These are phyloP conservation scores for Coptodon rendalli DNA, from an alignment of 2,113 vertebrate genomes.

Conservation along the genomic window DNA sequence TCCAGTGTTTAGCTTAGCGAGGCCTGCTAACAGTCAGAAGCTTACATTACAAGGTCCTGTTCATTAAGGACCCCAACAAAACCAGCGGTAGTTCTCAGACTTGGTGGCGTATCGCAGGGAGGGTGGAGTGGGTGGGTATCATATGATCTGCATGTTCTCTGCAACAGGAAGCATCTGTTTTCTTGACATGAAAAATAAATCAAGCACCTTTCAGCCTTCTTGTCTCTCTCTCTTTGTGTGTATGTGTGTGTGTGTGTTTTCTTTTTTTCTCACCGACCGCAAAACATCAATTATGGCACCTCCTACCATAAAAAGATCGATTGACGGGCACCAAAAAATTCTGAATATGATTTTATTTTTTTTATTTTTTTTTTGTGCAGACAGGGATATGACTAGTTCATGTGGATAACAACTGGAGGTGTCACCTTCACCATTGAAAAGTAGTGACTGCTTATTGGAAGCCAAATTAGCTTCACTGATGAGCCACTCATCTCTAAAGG, in stretches of 20 bases:
- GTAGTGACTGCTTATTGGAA: conserved; percentile 27
- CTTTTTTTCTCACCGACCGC: conserved; percentile 20
- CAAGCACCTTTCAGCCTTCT: conserved; percentile 19
- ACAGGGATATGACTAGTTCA: background rate
- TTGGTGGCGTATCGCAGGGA: background rate
- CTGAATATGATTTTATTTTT: background rate
- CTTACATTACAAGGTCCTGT: conserved; percentile 54
- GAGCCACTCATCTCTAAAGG: conserved; percentile 40
- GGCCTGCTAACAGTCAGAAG: conserved; percentile 18
- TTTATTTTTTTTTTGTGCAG: background rate
- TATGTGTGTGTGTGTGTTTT: background rate
- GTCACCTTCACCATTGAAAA: background rate
- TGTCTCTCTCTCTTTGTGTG: background rate
- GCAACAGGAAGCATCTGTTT: conserved; percentile 38
- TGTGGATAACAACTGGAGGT: background rate
- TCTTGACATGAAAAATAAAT: conserved; percentile 51
- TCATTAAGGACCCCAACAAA: conserved; percentile 55
- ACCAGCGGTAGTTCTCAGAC: conserved; percentile 14
- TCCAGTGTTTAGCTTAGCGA: conserved; percentile 12
- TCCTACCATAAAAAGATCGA: background rate
- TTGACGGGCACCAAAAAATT: background rate
- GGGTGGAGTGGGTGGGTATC: background rate
- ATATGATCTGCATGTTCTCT: conserved; percentile 7
- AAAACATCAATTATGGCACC: conserved; percentile 27
- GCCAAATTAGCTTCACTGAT: conserved; percentile 56